Evolutionary conservation across 2,888 invertebrate species (phyloP).

Genomic region (Odontothrips loti): DNA sequence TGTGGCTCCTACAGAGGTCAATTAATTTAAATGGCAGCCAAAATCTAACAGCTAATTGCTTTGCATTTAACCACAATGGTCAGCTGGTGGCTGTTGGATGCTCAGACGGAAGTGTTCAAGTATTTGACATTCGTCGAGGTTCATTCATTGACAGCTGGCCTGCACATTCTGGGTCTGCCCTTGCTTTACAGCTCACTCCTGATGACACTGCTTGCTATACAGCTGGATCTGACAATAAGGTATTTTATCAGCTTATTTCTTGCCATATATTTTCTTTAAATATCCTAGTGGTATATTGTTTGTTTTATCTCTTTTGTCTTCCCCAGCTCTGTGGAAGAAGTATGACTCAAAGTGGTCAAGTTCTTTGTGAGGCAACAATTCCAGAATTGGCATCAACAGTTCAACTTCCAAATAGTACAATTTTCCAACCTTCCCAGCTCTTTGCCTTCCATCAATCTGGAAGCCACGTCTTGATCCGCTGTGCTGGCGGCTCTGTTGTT

Average conservation of each 20-base stretch:
- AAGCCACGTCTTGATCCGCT: slow-evolving; percentile 47
- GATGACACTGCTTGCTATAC: slow-evolving; percentile 56
- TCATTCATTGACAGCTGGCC: slow-evolving; percentile 54
- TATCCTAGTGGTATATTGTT: background rate
- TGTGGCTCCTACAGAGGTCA: slow-evolving; percentile 25
- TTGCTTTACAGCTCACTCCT: slow-evolving; percentile 52
- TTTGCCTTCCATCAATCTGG: slow-evolving; percentile 50
- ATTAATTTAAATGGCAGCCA: slow-evolving; percentile 41
- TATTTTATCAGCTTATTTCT: slow-evolving; percentile 40
- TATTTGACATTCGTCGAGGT: slow-evolving; percentile 54
- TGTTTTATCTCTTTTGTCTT: slow-evolving; percentile 8
- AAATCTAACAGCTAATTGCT: slow-evolving; percentile 51
- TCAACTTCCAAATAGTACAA: background rate
- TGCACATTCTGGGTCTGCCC: slow-evolving; percentile 54
- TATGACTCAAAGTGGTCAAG: slow-evolving; percentile 45
- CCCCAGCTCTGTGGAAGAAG: slow-evolving; percentile 45
- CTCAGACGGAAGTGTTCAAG: slow-evolving; percentile 55
- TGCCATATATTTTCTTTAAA: background rate
- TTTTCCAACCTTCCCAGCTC: slow-evolving; percentile 46
- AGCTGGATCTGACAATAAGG: slow-evolving; percentile 55
- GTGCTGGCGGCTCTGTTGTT: slow-evolving; percentile 47
- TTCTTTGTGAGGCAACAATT: slow-evolving; percentile 44
- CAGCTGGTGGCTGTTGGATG: slow-evolving; percentile 55
- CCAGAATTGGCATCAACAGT: slow-evolving; percentile 40
- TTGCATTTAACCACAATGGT: slow-evolving; percentile 57